These are phyloP conservation scores for Halichoerus grypus DNA, from an alignment of 2,113 vertebrate genomes.

Conservation along the genomic window DNA sequence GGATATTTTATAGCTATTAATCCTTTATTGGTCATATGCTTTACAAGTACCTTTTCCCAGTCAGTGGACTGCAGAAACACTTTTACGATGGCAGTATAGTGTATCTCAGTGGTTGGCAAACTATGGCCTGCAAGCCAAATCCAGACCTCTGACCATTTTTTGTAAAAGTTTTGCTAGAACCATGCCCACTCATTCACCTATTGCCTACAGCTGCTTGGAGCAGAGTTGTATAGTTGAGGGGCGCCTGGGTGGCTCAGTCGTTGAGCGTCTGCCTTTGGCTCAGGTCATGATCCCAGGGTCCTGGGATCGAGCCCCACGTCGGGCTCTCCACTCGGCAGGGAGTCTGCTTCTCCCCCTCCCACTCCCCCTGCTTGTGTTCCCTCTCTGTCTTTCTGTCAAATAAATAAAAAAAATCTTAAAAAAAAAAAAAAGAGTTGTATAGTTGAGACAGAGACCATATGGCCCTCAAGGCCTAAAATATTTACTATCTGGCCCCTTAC, in stretches of 20 bases:
- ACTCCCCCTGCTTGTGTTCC: too few species aligned
- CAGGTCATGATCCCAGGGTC: too few species aligned
- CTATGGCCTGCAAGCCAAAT: not conserved
- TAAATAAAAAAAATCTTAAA: too few species aligned
- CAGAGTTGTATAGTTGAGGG: not conserved
- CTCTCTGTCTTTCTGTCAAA: too few species aligned
- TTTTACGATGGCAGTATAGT: not conserved
- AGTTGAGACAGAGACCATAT: not conserved
- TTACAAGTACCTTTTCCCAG: not conserved
- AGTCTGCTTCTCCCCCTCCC: too few species aligned
- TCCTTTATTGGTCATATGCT: not conserved
- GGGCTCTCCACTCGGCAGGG: too few species aligned
- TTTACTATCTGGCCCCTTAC: not conserved
- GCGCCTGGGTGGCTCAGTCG: too few species aligned
- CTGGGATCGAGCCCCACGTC: too few species aligned
- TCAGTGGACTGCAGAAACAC: not conserved
- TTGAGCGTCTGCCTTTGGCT: too few species aligned
- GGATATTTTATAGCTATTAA: not conserved
- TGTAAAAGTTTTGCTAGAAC: not conserved
- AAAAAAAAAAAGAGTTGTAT: too few species aligned
- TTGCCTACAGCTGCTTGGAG: not conserved
- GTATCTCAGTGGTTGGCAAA: not conserved
- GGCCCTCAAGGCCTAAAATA: not conserved
- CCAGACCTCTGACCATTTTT: not conserved
- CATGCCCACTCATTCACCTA: not conserved